Conservation (phyloP, 2,888 invertebrate species). For the Oscheius sp. region DNA sequence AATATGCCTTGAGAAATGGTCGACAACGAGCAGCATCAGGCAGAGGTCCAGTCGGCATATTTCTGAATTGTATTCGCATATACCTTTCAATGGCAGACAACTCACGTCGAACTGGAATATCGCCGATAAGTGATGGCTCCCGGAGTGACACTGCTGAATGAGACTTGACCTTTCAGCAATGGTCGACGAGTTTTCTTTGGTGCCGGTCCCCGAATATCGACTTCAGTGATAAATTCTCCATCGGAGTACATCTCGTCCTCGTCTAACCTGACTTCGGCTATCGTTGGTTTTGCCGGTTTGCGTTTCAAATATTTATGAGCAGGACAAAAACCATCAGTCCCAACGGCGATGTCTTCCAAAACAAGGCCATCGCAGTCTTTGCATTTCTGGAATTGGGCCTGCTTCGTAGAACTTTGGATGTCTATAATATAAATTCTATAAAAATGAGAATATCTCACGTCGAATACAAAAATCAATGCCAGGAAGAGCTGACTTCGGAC, state of each 20-base stretch:
- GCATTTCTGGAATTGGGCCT: neutral
- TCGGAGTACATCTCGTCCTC: constrained; percentile 7
- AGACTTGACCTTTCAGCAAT: neutral
- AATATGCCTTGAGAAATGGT: neutral
- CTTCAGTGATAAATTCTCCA: neutral
- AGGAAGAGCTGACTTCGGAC: neutral
- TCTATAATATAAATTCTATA: neutral
- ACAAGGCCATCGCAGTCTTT: constrained; percentile 10
- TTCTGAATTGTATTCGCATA: neutral
- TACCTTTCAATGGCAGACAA: neutral
- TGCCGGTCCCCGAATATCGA: neutral
- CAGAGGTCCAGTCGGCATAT: neutral
- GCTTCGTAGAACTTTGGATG: neutral
- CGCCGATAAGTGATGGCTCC: neutral
- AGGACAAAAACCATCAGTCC: constrained; percentile 1
- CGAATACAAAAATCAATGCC: constrained; percentile 14
- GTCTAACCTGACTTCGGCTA: neutral
- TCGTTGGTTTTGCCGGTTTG: neutral
- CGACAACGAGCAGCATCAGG: constrained; percentile 17
- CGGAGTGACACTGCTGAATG: constrained; percentile 8
- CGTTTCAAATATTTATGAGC: constrained; percentile 2
- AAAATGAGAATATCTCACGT: neutral
- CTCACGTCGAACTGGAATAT: neutral
- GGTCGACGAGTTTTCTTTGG: neutral
- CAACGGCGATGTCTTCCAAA: neutral